Evolutionary conservation across 2,113 vertebrate genomes (phyloP).

Genomic region (Trematomus loennbergii): DNA sequence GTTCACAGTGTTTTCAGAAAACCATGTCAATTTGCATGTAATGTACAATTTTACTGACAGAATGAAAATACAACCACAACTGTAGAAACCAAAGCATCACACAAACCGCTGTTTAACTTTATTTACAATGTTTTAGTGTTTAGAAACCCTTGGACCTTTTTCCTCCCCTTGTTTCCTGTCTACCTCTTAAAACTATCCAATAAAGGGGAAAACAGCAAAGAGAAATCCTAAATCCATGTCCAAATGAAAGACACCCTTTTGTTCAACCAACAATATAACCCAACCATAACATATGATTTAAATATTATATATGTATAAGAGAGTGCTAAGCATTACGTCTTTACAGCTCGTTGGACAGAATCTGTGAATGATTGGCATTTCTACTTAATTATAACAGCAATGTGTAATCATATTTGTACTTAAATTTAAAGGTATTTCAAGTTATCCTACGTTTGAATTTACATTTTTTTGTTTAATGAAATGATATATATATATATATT

Average conservation of each 20-base stretch:
- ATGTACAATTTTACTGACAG: slow-evolving; percentile 12
- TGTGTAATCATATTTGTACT: not conserved
- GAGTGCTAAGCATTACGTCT: no score
- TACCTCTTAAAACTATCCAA: no score
- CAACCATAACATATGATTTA: no score
- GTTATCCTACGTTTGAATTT: not conserved
- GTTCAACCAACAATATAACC: no score
- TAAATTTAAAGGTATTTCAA: not conserved
- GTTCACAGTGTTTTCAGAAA: slow-evolving; percentile 40
- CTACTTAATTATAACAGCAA: not conserved
- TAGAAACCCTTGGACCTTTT: no score
- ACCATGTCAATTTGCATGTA: slow-evolving; percentile 11
- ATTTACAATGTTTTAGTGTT: not conserved
- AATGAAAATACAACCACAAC: slow-evolving; percentile 1
- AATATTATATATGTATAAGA: no score
- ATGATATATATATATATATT: not conserved
- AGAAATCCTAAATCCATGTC: no score
- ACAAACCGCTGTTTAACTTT: not conserved
- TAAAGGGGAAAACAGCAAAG: no score
- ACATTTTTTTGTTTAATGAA: not conserved
- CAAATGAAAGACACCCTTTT: no score
- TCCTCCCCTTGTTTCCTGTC: no score
- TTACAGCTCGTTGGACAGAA: no score
- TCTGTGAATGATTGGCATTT: not conserved
- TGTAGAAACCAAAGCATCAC: not conserved